Evolutionary conservation across 2,113 vertebrate species (phyloP).

Genomic region (Telmatochromis bifrenatus): DNA sequence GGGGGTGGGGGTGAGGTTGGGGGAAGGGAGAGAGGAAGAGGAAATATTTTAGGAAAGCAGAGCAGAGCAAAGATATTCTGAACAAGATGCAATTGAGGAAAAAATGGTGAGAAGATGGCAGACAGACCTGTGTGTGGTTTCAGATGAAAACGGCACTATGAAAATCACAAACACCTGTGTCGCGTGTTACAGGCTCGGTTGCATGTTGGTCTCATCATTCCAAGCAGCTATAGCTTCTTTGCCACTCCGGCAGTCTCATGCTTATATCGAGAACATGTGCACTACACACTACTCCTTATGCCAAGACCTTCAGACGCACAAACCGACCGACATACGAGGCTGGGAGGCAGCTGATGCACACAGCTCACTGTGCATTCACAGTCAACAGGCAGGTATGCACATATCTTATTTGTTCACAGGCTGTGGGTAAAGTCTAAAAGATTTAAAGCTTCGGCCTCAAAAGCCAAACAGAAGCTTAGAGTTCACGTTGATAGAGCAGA

Average conservation of each 20-base stretch:
- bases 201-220: slow-evolving; percentile 47
- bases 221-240: slow-evolving; percentile 56
- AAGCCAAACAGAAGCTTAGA: background rate
- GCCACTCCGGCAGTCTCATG: slow-evolving; percentile 66
- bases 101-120: slow-evolving; percentile 47
- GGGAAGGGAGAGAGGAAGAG: slow-evolving; percentile 71
- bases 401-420: background rate
- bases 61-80: slow-evolving; percentile 82
- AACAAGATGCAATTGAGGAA: slow-evolving; percentile 78
- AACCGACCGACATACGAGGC: background rate
- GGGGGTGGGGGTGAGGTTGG: background rate
- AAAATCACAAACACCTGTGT: slow-evolving; percentile 37
- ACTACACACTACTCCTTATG: slow-evolving; percentile 57
- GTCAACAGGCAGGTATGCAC: background rate
- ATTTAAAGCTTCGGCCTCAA: background rate
- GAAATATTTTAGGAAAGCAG: slow-evolving; percentile 90
- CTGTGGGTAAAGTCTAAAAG: background rate
- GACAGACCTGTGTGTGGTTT: slow-evolving; percentile 49
- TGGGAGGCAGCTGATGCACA: slow-evolving; percentile 17
- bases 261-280: slow-evolving; percentile 52
- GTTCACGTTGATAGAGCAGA: background rate
- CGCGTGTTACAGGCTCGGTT: slow-evolving; percentile 29
- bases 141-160: slow-evolving; percentile 43
- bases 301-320: slow-evolving; percentile 26
- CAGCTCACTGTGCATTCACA: slow-evolving; percentile 18